Evolutionary conservation across 2,113 vertebrate genomes (phyloP), one percentile per base, ranked within the genome.

Genomic region (Ascaphus truei): DNA sequence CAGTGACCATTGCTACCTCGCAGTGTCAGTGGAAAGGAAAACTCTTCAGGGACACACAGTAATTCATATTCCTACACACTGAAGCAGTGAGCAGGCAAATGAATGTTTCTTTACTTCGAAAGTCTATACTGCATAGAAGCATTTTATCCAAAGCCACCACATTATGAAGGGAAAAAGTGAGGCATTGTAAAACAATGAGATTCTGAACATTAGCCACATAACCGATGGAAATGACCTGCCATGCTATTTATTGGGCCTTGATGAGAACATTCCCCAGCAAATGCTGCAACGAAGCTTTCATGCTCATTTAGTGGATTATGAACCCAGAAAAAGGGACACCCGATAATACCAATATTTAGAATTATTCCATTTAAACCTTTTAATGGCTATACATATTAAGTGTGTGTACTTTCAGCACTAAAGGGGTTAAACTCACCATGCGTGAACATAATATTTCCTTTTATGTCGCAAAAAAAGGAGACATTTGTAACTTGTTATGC

Each of bases 21-120:
- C 58, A 59, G 60, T 69, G 66, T 69, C 66, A 68, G 66, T 59
- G 66, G 66, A 69, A 69, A 69, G 60, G 56, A 59, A 59, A 69
- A 69, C 66, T 59, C 66, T 69, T 69, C 25, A 51, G 66, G 55
- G 66, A 69, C 66, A 69, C 55, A 51, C 60, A 69, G 60, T 59
- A 69, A 69, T 59, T 60, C 59, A 59, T 59, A 60, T 59, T 31
- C 66, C 66, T 69, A 18, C 43, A 50, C 55, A 69, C 55, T 50
- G 60, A 48, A 59, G 55, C 66, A 69, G 59, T 60, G 66, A 69
- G 59, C 37, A 58, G 52, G 45, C 66, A 20, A 41, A 22, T 43
- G 50, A 69, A 69, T 60, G 45, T 69, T 69, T 60, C 66, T 50
- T 69, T 57, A 51, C 31, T 60, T 50, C 30, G 25, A 69, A 68